Base-by-base conservation (phyloP, 2,797 vertebrate genomes). In the Betta splendens region DNA sequence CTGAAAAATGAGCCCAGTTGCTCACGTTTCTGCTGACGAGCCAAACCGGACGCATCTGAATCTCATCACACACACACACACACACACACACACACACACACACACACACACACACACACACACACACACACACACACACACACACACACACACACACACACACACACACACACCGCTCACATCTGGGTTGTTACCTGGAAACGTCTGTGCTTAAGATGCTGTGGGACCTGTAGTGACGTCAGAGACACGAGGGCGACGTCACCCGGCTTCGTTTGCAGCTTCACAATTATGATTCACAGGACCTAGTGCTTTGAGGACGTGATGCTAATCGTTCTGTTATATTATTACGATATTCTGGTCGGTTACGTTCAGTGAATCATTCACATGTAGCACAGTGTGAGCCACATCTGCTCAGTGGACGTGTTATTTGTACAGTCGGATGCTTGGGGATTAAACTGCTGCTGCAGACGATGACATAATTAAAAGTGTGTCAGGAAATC, bases 1-100 rank as follows among this genome's bases (percentile, higher is more conserved):
- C 55, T 77, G 60, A 80, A 83, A 83, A 62, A 45, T 3, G 44
- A 83, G 21, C 52, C 32, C 12, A n/a, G 58, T 66, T 66, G 69
- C 70, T 83, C 62, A 50, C 37, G 66, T 74, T 56, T 64, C 61
- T 37, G 40, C 49, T 54, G 26, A 57, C 46, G n/a, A n/a, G n/a
- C n/a, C n/a, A n/a, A n/a, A n/a, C n/a, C n/a, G n/a, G n/a, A n/a
- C n/a, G n/a, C n/a, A n/a, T n/a, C n/a, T n/a, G n/a, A n/a, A n/a
- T n/a, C n/a, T n/a, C n/a, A n/a, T n/a, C n/a, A n/a, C n/a, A n/a
- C n/a, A n/a, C n/a, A n/a, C n/a, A n/a, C n/a, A n/a, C n/a, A n/a
- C n/a, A n/a, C n/a, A n/a, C n/a, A n/a, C n/a, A n/a, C n/a, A n/a
- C n/a, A n/a, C n/a, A n/a, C n/a, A n/a, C n/a, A n/a, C n/a, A n/a